These are phyloP conservation scores for Teleopsis dalmanni DNA, from an alignment of 1,140 invertebrate species.

Conservation along the genomic window DNA sequence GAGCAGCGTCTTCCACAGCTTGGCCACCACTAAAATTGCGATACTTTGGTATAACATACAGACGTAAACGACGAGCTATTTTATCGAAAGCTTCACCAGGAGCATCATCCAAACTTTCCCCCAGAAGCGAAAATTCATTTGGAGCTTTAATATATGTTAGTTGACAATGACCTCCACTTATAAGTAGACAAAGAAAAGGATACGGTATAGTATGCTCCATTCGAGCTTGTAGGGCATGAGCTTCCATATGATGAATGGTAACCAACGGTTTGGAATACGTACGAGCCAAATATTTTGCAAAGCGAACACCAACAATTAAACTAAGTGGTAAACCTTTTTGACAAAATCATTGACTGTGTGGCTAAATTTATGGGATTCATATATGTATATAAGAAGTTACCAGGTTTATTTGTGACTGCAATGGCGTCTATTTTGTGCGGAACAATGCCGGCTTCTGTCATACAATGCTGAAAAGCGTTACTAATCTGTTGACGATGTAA, in stretches of 20 bases:
- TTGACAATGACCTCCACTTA: slow-evolving; percentile 89
- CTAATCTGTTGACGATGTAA: slow-evolving; percentile 77
- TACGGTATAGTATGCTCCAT: slow-evolving; percentile 65
- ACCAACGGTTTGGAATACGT: slow-evolving; percentile 75
- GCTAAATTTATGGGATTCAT: not conserved
- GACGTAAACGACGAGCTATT: slow-evolving; percentile 75
- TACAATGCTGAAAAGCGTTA: slow-evolving; percentile 59
- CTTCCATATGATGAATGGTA: slow-evolving; percentile 98
- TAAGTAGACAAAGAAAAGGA: slow-evolving; percentile 82
- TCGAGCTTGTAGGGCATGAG: slow-evolving; percentile 82
- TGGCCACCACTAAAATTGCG: slow-evolving; percentile 66
- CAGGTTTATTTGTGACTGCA: slow-evolving; percentile 84
- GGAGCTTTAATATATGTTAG: slow-evolving; percentile 69
- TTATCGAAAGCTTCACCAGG: slow-evolving; percentile 91
- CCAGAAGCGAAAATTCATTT: slow-evolving; percentile 71
- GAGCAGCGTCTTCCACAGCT: slow-evolving; percentile 76
- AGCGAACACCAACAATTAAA: slow-evolving; percentile 71
- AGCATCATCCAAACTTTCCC: slow-evolving; percentile 71
- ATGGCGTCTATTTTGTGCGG: slow-evolving; percentile 80
- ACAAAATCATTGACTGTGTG: not conserved
- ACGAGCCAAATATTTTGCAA: slow-evolving; percentile 71
- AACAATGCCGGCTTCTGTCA: slow-evolving; percentile 56
- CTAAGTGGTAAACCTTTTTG: slow-evolving; percentile 62
- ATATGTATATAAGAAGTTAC: slow-evolving; percentile 19
- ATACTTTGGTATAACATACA: slow-evolving; percentile 72